Conservation (phyloP, 2,888 invertebrate genomes). For the Resseliella maxima region DNA sequence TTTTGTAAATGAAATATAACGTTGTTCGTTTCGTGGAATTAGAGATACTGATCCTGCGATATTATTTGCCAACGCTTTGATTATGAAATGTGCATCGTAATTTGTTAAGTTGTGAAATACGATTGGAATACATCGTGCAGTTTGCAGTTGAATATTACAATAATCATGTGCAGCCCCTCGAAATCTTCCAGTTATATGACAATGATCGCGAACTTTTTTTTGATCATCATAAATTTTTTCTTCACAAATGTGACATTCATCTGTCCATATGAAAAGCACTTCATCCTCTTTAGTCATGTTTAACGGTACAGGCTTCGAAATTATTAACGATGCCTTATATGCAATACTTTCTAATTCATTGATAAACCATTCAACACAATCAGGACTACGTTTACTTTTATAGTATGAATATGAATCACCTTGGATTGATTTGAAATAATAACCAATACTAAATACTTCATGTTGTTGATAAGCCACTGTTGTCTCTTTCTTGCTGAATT, state of each 20-base stretch:
- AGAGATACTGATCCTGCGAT: neutral
- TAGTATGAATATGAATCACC: neutral
- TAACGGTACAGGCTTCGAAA: neutral
- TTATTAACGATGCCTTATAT: neutral
- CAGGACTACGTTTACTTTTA: neutral
- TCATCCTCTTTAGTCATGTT: neutral
- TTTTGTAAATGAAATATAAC: constrained; percentile 62
- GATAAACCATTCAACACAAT: constrained; percentile 7
- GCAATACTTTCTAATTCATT: neutral
- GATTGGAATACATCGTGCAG: constrained; percentile 61
- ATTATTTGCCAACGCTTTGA: constrained; percentile 60
- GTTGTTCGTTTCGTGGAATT: constrained; percentile 61
- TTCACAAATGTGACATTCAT: constrained; percentile 53
- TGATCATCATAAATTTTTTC: neutral
- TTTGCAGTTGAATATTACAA: constrained; percentile 63
- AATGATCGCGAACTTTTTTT: constrained; percentile 61
- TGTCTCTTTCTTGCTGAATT: neutral
- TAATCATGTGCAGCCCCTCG: constrained; percentile 61
- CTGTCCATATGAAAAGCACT: too few relatives aligned
- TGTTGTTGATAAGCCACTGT: neutral
- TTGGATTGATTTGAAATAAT: neutral
- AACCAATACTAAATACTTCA: neutral
- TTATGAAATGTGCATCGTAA: constrained; percentile 63
- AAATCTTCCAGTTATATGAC: constrained; percentile 62
- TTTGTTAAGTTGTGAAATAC: constrained; percentile 62